Base-by-base conservation (phyloP, 2,888 invertebrate species). In the Acleris sparsana region DNA sequence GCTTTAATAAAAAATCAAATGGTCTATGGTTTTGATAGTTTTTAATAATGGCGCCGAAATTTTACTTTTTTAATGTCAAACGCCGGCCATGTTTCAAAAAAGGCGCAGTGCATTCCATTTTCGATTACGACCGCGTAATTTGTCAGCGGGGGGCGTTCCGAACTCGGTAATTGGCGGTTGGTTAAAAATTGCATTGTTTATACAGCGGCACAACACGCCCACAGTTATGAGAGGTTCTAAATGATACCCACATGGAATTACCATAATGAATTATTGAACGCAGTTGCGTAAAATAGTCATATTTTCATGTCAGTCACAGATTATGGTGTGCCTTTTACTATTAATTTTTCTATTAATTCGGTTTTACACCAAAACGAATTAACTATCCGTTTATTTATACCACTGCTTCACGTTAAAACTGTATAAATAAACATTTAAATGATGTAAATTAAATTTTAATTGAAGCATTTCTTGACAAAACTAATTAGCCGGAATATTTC, bases 71-170 rank as follows among this genome's bases (percentile, higher is more conserved):
- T n/a, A 62, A 29, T 55, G 29, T 48, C 43, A 44, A 44, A 29
- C 51, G 57, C 25, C 61, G 52, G 60, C 64, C 64, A 63, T 64
- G 39, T 68, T 64, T 46, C 70, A 77, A 69, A 70, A 74, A 82
- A 83, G 79, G 82, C 82, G 81, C 76, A 75, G 70, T 70, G 70
- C 70, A 69, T 71, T 70, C 71, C 61, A 66, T 57, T 57, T 66
- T 62, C 62, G 66, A 66, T 66, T 62, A 62, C 57, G 16, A 52
- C 44, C 65, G 77, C 76, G 80, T 83, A 88, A 89, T 90, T 87
- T 89, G 90, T 90, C 89, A 87, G 82, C 79, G 71, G 73, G 77
- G 85, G 88, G 87, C 87, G 88, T 85, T 84, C 79, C 83, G 73
- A 78, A 73, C 74, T 73, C 79, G 74, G 81, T 87, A 88, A 89